Evolutionary conservation across 2,113 vertebrate species (phyloP).

Genomic region (Neodontobutis hainanensis): DNA sequence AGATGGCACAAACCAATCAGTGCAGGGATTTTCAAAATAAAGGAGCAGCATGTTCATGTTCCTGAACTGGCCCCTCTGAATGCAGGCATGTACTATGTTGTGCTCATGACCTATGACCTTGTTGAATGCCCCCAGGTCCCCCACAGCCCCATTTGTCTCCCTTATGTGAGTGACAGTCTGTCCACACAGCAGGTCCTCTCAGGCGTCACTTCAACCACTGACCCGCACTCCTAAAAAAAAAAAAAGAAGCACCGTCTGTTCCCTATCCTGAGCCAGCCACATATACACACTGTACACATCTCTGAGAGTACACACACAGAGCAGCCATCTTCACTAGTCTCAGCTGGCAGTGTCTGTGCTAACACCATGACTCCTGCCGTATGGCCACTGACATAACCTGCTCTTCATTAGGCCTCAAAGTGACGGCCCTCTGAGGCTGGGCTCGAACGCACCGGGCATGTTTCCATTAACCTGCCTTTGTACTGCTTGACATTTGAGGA

Average conservation of each 20-base stretch:
- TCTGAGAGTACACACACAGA: slow-evolving; percentile 21
- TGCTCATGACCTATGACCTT: slow-evolving; percentile 55
- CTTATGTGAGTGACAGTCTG: slow-evolving; percentile 67
- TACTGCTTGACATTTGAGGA: neutral
- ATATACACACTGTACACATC: slow-evolving; percentile 12
- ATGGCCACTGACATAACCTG: slow-evolving; percentile 67
- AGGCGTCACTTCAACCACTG: slow-evolving; percentile 60
- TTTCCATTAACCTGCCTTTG: neutral
- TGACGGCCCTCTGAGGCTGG: slow-evolving; percentile 44
- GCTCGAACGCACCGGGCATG: slow-evolving; percentile 42
- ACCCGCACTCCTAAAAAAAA: slow-evolving; percentile 56
- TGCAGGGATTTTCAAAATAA: slow-evolving; percentile 12
- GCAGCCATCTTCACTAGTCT: slow-evolving; percentile 33
- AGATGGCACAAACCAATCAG: neutral
- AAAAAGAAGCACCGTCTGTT: slow-evolving; percentile 58
- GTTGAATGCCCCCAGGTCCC: slow-evolving; percentile 32
- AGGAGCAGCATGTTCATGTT: neutral
- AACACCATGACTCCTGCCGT: slow-evolving; percentile 65
- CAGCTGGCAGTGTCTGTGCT: slow-evolving; percentile 49
- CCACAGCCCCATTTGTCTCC: slow-evolving; percentile 57
- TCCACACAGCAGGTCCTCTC: slow-evolving; percentile 68
- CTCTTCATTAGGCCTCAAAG: slow-evolving; percentile 70
- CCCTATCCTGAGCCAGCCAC: slow-evolving; percentile 44
- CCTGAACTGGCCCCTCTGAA: slow-evolving; percentile 4
- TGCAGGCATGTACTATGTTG: slow-evolving; percentile 15